Evolutionary conservation across 2,888 invertebrate genomes (phyloP).

Genomic region (Scaeva pyrastri): DNA sequence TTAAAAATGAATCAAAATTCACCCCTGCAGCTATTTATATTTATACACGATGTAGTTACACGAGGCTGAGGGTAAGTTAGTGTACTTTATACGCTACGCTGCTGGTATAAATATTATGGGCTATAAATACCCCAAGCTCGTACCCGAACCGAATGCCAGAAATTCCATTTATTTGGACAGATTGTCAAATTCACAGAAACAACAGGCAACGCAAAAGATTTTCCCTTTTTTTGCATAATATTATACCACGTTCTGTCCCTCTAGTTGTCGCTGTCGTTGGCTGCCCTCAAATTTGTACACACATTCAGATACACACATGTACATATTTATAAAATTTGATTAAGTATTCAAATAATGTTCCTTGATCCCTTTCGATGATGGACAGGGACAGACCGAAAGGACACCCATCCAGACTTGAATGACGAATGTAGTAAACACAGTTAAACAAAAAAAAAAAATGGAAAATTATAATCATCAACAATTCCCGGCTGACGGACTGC

Average conservation of each 20-base stretch:
- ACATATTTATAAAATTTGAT: conserved; percentile 68
- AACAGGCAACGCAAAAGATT: conserved; percentile 62
- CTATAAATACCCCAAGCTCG: conserved; percentile 23
- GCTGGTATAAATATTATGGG: conserved; percentile 17
- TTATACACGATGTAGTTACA: conserved; percentile 27
- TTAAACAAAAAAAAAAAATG: conserved; percentile 35
- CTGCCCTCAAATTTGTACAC: background rate
- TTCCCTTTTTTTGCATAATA: conserved; percentile 58
- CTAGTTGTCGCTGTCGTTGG: background rate
- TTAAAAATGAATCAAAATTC: conserved; percentile 64
- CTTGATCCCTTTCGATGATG: conserved; percentile 55
- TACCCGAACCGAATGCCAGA: conserved; percentile 29
- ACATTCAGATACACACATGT: background rate
- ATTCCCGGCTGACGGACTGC: conserved; percentile 55
- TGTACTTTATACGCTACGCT: background rate
- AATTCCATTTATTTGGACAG: conserved; percentile 75
- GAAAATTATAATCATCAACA: conserved; percentile 30
- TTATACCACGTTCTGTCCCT: background rate
- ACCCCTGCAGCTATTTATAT: conserved; percentile 60
- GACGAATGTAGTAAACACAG: conserved; percentile 60
- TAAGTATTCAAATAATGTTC: conserved; percentile 73
- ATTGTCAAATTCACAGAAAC: conserved; percentile 76
- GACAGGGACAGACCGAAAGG: conserved; percentile 40
- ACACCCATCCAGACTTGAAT: conserved; percentile 13
- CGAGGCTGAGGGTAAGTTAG: background rate